Evolutionary conservation across 2,888 invertebrate species (phyloP).

Genomic region (Lepidocyrtoides sp.): DNA sequence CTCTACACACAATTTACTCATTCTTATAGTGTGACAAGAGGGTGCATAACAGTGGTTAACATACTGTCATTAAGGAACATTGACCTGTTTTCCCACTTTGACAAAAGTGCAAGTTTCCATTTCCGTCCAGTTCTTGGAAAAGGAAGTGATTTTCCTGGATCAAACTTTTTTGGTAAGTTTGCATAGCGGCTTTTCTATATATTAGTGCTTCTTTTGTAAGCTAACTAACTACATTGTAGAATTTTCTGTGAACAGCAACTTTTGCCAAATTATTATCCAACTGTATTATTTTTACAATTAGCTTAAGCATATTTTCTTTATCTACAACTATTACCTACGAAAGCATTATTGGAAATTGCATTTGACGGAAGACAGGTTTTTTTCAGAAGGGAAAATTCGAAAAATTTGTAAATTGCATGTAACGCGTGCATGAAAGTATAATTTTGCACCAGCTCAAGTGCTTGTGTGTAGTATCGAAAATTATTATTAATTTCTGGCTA

Average conservation of each 20-base stretch:
- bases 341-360: too few species aligned
- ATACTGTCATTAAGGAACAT: not conserved
- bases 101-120: not conserved
- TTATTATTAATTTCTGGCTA: not conserved
- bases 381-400: too few species aligned
- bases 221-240: not conserved
- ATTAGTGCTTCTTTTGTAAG: not conserved
- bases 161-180: not conserved
- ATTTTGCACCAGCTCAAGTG: too few species aligned
- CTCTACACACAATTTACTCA: not conserved
- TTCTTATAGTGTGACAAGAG: not conserved
- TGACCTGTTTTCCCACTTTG: constrained; percentile 12
- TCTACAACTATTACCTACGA: too few species aligned
- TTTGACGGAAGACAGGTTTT: too few species aligned
- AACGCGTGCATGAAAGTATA: not conserved
- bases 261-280: too few species aligned
- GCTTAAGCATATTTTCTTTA: too few species aligned
- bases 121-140: constrained; percentile 12
- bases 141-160: constrained; percentile 33
- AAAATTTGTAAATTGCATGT: too few species aligned
- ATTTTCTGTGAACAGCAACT: too few species aligned
- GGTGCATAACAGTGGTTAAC: not conserved
- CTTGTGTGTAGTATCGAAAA: too few species aligned
- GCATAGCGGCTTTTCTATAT: not conserved
- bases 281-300: too few species aligned